Percentiles rank a stretch among this genome's conserved stretches.
Evolutionary conservation across 2,113 vertebrate genomes (phyloP).

Genomic region (Tachysurus fulvidraco): DNA sequence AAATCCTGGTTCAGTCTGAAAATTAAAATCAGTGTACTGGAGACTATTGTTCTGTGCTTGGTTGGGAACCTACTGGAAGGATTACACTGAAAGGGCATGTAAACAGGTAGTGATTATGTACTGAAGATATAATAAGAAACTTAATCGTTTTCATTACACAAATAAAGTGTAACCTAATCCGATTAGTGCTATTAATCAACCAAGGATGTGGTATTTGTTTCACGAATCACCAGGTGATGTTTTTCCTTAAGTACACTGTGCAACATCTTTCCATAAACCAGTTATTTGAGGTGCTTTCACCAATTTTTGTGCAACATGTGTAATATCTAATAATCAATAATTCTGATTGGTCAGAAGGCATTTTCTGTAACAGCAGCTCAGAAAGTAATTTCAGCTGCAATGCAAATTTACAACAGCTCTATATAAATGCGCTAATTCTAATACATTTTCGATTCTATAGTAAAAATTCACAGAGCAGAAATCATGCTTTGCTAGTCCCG

Average conservation of each 20-base stretch:
- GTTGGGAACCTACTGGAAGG: neutral
- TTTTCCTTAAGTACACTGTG: neutral
- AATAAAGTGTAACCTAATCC: slow-evolving; percentile 6
- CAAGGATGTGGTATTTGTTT: neutral
- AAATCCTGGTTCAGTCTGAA: neutral
- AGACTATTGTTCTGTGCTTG: neutral
- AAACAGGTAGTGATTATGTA: slow-evolving; percentile 17
- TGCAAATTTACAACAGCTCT: neutral
- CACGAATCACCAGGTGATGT: neutral
- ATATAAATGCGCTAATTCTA: neutral
- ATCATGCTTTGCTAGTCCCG: neutral
- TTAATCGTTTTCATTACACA: slow-evolving; percentile 12
- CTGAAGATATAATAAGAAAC: slow-evolving; percentile 21
- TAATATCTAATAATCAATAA: neutral
- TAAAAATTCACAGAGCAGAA: neutral
- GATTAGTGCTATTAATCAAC: slow-evolving; percentile 1
- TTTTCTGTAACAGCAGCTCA: neutral
- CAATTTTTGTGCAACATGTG: neutral
- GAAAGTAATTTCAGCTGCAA: neutral
- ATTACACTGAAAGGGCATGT: neutral
- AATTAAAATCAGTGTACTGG: neutral
- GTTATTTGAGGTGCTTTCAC: neutral
- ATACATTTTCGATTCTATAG: neutral
- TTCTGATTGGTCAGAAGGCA: neutral
- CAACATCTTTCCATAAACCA: neutral